Evolutionary conservation across 2,888 invertebrate species (phyloP), one percentile per base, ranked within the genome.

Genomic region (Drosophila paranaensis): DNA sequence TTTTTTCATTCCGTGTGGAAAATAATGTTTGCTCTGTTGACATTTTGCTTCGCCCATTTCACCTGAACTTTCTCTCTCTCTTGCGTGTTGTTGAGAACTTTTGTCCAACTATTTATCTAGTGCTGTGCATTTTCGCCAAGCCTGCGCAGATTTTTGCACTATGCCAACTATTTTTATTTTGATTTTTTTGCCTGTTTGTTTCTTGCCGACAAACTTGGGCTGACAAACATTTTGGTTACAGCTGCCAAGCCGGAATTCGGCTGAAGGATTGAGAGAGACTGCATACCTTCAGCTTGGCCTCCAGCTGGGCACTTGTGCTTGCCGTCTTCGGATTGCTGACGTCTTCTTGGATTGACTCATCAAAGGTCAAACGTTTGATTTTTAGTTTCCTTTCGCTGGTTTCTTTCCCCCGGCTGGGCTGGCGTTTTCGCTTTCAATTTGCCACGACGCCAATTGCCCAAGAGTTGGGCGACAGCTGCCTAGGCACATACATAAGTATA

Each of bases 381-480:
- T 80, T 69, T 65, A 74, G 64, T 72, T 80, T 73, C 57, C 66
- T 55, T 75, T 69, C 53, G 62, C 39, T 71, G 46, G 60, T 42
- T 63, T 67, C 61, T 60, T 57, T 55, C 53, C 39, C 25, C 53
- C 25, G 25, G 37, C 14, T 60, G 68, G 57, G 40, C 11, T 54
- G 2, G n/a, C 45, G 71, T 75, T 81, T 89, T 87, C 87, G 76
- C 87, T 83, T 89, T 88, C 87, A 88, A 90, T 90, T 87, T 87
- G 76, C 87, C 56, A 74, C 54, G 50, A 71, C 68, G 79, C 73
- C 74, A 82, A 82, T 87, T 82, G 74, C 69, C 79, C 83, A 76
- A 71, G 78, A 73, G 73, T 72, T 61, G 66, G 71, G 81, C 67
- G 69, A 66, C 70, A 78, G 67, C 66, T 67, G 68, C 53, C 27